Conservation (phyloP, 2,113 vertebrate genomes). For the Actenoides lindsayi region DNA sequence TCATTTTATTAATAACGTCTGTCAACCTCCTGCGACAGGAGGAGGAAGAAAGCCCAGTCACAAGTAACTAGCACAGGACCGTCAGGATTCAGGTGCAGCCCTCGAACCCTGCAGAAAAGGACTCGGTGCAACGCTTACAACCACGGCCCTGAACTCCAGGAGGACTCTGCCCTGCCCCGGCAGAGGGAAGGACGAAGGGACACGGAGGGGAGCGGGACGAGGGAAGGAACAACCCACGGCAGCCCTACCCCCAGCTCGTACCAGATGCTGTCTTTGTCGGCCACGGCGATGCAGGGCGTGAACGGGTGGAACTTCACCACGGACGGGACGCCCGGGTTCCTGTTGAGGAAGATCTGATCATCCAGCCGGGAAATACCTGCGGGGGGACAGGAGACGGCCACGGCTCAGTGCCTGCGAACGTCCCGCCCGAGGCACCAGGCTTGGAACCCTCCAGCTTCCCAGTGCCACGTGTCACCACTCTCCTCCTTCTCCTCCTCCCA, state of each 20-base stretch:
- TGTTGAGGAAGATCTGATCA: slow-evolving; percentile 98
- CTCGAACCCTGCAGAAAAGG: neutral
- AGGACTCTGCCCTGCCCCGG: neutral
- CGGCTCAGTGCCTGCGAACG: neutral
- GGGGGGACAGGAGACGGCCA: neutral
- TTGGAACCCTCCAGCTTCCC: neutral
- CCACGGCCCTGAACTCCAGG: rapidly evolving
- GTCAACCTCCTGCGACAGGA: neutral
- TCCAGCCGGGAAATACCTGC: slow-evolving; percentile 91
- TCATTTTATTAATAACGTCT: neutral
- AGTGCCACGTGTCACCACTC: rapidly evolving
- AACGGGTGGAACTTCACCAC: slow-evolving; percentile 98
- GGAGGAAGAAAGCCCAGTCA: neutral
- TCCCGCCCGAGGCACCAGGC: rapidly evolving
- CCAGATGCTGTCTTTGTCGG: slow-evolving; percentile 98
- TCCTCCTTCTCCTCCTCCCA: neutral
- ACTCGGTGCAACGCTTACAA: rapidly evolving
- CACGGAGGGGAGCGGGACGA: neutral
- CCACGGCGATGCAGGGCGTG: slow-evolving; percentile 93
- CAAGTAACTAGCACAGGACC: neutral
- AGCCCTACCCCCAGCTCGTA: slow-evolving; percentile 36
- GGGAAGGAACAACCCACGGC: rapidly evolving
- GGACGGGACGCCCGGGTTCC: slow-evolving; percentile 94
- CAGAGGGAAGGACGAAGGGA: neutral
- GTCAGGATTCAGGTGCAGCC: neutral